These are phyloP conservation scores for Diadumene lineata DNA, from an alignment of 92 coral and sea anemone species.

Conservation along the genomic window DNA sequence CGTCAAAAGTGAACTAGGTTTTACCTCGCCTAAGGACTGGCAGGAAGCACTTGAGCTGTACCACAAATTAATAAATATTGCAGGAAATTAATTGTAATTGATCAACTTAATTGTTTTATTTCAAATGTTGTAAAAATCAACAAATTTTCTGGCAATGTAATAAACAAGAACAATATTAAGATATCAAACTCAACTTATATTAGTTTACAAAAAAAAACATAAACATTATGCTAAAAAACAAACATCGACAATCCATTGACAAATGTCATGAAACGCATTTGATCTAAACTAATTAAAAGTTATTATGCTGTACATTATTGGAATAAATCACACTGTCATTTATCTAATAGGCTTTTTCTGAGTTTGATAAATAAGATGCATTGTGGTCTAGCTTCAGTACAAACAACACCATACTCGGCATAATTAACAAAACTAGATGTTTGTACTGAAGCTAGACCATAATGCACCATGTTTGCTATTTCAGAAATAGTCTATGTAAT, in stretches of 20 bases:
- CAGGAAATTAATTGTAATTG: slow-evolving; percentile 16
- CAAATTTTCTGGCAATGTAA: background rate
- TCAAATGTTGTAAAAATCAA: background rate
- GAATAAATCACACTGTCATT: no score
- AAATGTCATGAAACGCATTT: no score
- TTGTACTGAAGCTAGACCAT: no score
- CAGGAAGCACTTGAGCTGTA: slow-evolving; percentile 39
- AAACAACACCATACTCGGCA: no score
- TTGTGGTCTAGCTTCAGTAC: no score
- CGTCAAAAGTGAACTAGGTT: slow-evolving; percentile 31
- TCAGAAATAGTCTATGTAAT: no score
- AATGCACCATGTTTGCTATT: no score
- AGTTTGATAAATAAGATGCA: no score
- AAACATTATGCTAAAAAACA: background rate
- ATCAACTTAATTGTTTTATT: background rate
- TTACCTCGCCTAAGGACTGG: slow-evolving; percentile 43
- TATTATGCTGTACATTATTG: no score
- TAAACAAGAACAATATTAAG: background rate
- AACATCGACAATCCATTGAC: background rate
- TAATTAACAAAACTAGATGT: no score
- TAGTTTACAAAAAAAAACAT: background rate
- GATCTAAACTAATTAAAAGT: no score
- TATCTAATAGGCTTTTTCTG: no score
- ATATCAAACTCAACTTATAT: background rate
- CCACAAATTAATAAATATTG: slow-evolving; percentile 30